A percentile compares a stretch with the other conserved stretches of the same genome.
Conservation (phyloP, 1,140 invertebrate genomes). For the Lepidurus packardi region DNA sequence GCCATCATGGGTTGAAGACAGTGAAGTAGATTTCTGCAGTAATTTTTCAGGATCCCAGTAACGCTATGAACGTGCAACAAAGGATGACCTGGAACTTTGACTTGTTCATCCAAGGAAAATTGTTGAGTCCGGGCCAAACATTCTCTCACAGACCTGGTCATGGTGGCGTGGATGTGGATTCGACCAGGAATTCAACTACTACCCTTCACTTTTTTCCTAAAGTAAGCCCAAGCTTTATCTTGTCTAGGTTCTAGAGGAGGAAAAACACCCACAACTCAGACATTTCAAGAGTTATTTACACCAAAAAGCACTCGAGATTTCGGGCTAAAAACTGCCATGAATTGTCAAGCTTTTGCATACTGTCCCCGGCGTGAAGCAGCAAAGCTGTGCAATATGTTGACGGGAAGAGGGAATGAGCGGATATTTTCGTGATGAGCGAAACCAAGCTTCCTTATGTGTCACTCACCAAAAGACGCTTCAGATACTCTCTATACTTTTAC, state of each 20-base stretch:
- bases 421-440: constrained; percentile 4
- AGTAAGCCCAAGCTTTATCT: neutral
- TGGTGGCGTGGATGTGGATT: neutral
- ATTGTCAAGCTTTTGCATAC: too few species aligned
- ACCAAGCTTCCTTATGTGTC: neutral
- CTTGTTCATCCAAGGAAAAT: neutral
- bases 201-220: neutral
- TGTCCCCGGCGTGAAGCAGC: too few species aligned
- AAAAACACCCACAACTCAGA: neutral
- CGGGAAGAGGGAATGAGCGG: neutral
- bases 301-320: too few species aligned
- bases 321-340: too few species aligned
- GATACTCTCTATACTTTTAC: neutral
- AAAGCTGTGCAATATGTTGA: neutral
- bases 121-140: constrained; percentile 14
- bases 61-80: neutral
- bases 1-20: constrained; percentile 6
- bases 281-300: neutral
- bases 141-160: constrained; percentile 5
- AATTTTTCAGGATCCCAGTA: neutral
- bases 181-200: constrained; percentile 1
- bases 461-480: neutral
- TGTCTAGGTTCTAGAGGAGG: neutral
- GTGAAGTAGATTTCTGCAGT: neutral
- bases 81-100: constrained; percentile 14